Percentiles rank a stretch among this genome's conserved stretches.
These are phyloP conservation scores for Brachyhypopomus gauderio DNA, from an alignment of 2,113 vertebrate species.

Conservation along the genomic window DNA sequence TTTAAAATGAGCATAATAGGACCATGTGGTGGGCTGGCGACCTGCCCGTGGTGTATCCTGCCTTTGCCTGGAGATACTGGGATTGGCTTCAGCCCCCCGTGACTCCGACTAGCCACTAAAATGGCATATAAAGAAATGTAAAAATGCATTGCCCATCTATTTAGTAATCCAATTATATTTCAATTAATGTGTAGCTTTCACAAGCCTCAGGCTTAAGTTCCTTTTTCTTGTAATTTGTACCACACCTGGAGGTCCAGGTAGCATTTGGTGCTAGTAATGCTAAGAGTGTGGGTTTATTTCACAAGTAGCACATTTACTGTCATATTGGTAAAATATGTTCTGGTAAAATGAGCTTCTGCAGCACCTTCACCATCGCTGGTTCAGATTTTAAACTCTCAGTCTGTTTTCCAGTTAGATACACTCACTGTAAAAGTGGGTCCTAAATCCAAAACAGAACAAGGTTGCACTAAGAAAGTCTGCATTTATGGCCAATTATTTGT, in stretches of 20 bases:
- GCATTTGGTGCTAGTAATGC: too few relatives aligned
- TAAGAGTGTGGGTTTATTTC: too few relatives aligned
- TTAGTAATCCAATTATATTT: not conserved
- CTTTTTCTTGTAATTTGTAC: too few relatives aligned
- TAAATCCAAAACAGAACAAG: constrained; percentile 61
- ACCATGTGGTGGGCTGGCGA: too few relatives aligned
- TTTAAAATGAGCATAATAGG: not conserved
- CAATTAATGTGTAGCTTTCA: not conserved
- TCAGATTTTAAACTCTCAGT: constrained; percentile 6
- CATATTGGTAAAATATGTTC: too few relatives aligned
- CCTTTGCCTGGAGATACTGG: too few relatives aligned
- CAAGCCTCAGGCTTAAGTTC: not conserved
- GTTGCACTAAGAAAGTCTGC: constrained; percentile 59
- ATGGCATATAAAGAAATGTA: too few relatives aligned
- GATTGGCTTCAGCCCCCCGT: too few relatives aligned
- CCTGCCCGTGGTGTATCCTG: too few relatives aligned
- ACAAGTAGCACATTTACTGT: too few relatives aligned
- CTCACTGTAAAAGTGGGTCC: constrained; percentile 49
- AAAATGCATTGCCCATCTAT: not conserved
- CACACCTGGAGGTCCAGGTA: too few relatives aligned
- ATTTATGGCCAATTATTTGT: constrained; percentile 60
- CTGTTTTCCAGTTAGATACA: constrained; percentile 49
- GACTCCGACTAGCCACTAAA: too few relatives aligned
- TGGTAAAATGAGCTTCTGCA: constrained; percentile 21
- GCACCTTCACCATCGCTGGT: constrained; percentile 23